Conservation (phyloP, 2,797 vertebrate species). For the Argyrosomus regius region DNA sequence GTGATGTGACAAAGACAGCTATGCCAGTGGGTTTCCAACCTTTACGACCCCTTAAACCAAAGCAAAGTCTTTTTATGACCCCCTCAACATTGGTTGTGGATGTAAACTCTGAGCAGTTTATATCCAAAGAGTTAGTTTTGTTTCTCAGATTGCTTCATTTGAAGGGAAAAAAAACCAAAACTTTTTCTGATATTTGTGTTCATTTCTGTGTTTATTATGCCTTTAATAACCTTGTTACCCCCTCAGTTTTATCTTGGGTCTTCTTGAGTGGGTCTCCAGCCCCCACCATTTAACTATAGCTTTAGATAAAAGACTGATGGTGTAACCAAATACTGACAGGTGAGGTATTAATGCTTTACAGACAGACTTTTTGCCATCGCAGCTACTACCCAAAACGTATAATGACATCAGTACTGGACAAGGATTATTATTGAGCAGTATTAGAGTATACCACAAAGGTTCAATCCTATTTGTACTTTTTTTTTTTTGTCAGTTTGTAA, state of each 20-base stretch:
- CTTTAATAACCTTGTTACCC: background rate
- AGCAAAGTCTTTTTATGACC: background rate
- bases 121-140: background rate
- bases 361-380: background rate
- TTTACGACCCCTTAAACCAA: background rate
- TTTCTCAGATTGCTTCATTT: background rate
- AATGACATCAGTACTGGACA: background rate
- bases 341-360: background rate
- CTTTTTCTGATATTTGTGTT: background rate
- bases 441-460: background rate
- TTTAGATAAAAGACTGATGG: background rate
- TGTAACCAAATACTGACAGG: background rate
- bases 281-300: background rate
- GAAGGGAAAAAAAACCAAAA: background rate
- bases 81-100: background rate
- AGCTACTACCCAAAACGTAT: background rate
- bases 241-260: background rate
- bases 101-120: background rate
- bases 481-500: background rate
- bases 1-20: background rate
- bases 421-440: background rate
- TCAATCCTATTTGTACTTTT: background rate
- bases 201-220: background rate
- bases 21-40: conserved; percentile 3
- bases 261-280: background rate